Conservation (phyloP, 2,888 invertebrate genomes). For the Perdita meconis region DNA sequence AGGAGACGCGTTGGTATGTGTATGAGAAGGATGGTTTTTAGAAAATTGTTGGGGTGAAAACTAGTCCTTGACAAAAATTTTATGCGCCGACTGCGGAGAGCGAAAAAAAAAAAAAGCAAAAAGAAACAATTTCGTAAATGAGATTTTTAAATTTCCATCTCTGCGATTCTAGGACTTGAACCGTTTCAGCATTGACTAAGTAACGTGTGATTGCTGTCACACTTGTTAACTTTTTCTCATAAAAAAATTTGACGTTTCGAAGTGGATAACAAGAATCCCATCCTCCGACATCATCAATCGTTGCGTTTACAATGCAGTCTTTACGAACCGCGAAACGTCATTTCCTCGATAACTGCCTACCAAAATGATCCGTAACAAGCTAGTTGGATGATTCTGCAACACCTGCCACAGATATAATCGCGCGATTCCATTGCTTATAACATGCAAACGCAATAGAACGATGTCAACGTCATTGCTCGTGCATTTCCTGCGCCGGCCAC, state of each 20-base stretch:
- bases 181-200: no score
- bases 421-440: conserved; percentile 13
- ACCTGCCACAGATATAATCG: neutral
- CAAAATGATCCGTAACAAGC: conserved; percentile 15
- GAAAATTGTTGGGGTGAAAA: no score
- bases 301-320: neutral
- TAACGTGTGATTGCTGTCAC: no score
- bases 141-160: no score
- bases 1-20: no score
- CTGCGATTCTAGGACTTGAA: no score
- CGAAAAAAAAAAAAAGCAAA: no score
- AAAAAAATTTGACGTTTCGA: neutral
- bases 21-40: no score
- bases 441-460: neutral
- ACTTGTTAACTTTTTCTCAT: no score
- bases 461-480: conserved; percentile 32
- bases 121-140: no score
- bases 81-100: no score
- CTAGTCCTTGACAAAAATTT: no score
- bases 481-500: conserved; percentile 4
- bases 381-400: neutral
- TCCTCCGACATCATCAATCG: neutral
- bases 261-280: neutral
- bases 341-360: conserved; percentile 24
- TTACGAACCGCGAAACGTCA: neutral